phyloP scores from a whole-genome alignment of 2,113 vertebrate genomes.

The Pachycephala philippinensis region DNA sequence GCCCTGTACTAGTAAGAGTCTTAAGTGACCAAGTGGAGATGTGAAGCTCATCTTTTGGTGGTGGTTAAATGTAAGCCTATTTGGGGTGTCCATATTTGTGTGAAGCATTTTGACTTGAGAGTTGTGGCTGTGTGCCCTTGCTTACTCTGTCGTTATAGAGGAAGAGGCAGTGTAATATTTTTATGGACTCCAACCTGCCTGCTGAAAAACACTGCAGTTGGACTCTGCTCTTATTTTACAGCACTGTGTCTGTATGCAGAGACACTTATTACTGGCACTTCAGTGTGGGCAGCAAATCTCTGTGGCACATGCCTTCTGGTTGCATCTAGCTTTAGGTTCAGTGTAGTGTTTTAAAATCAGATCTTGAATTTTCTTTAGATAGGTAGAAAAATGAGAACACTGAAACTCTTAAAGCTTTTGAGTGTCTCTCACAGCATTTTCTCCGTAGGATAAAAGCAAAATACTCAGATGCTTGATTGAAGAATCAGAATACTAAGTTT shows the following conservation, averaged over 20 bases:
- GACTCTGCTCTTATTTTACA: not conserved
- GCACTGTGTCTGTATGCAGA: accelerated
- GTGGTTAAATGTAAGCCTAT: not conserved
- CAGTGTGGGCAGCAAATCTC: not conserved
- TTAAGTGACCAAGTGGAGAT: not conserved
- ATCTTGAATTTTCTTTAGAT: not conserved
- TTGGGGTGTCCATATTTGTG: accelerated
- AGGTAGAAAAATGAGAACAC: not conserved
- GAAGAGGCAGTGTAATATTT: not conserved
- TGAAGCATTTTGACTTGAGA: not conserved
- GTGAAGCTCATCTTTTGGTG: not conserved
- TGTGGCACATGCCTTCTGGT: not conserved
- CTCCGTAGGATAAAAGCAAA: not conserved
- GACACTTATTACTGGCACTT: not conserved
- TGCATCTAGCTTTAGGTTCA: not conserved
- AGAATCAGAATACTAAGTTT: not conserved
- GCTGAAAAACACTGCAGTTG: not conserved
- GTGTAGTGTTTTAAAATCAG: not conserved
- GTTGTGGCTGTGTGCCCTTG: not conserved
- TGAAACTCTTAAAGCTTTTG: not conserved
- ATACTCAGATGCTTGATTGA: not conserved
- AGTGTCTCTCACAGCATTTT: not conserved
- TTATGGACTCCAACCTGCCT: not conserved
- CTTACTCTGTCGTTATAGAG: not conserved
- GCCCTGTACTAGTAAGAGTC: not conserved